These are phyloP conservation scores for Varecia variegata DNA, from an alignment of 2,797 vertebrate genomes.

Conservation along the genomic window DNA sequence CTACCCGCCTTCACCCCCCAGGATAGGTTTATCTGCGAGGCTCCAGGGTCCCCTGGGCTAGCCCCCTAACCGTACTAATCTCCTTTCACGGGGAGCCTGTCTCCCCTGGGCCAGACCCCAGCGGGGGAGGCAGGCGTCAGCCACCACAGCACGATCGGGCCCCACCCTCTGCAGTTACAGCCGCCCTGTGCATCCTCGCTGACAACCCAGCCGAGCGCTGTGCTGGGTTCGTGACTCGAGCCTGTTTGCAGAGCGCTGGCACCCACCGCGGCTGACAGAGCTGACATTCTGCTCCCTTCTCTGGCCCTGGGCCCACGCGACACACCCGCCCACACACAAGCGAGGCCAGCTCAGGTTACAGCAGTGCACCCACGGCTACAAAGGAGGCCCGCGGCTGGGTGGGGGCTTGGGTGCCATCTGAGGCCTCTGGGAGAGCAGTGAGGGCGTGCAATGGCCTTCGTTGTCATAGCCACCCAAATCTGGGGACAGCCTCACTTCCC, in stretches of 20 bases:
- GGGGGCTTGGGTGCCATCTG: background rate
- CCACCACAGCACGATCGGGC: background rate
- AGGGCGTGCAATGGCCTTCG: fast-evolving
- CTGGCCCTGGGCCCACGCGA: conserved; percentile 9
- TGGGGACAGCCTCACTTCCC: background rate
- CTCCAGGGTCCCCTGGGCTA: background rate
- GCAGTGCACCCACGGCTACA: background rate
- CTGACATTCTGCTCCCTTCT: background rate
- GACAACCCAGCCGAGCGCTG: background rate
- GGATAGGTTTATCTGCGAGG: background rate
- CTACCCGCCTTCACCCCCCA: background rate
- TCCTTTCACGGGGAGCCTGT: background rate
- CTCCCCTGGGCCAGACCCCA: background rate
- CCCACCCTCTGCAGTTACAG: background rate
- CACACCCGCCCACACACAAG: background rate
- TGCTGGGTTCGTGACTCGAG: conserved; percentile 65
- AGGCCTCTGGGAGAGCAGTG: background rate
- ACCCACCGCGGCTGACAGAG: background rate
- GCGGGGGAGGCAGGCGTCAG: background rate
- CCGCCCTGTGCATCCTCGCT: background rate
- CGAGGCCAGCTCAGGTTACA: background rate
- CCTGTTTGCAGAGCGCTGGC: conserved; percentile 74
- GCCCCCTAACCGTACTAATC: background rate
- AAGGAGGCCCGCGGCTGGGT: background rate
- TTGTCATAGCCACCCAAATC: background rate